Percentiles rank a stretch among this genome's conserved stretches.
phyloP scores from a whole-genome alignment of 2,113 vertebrate genomes.

The Pungitius pungitius region DNA sequence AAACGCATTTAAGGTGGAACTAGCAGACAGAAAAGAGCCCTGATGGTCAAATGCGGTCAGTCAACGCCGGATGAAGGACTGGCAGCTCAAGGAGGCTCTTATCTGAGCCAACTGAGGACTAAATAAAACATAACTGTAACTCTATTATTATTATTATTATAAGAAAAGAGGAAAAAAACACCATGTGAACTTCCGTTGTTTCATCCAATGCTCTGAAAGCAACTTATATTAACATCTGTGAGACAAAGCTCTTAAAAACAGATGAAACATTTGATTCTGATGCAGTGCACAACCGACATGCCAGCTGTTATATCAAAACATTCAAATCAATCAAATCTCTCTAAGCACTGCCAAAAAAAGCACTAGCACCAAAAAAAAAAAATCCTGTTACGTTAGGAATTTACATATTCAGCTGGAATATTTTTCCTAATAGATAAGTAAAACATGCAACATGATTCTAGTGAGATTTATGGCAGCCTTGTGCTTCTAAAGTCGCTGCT shows the following conservation, averaged over 20 bases:
- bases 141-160: not conserved
- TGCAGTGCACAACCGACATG: slow-evolving; percentile 40
- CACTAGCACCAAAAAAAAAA: not conserved
- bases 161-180: not conserved
- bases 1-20: slow-evolving; percentile 97
- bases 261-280: slow-evolving; percentile 47
- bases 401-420: not conserved
- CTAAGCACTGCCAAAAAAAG: slow-evolving; percentile 9
- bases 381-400: slow-evolving; percentile 45
- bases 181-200: not conserved
- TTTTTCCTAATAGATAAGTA: slow-evolving; percentile 76
- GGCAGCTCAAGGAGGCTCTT: slow-evolving; percentile 40
- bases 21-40: slow-evolving; percentile 61
- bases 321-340: slow-evolving; percentile 39
- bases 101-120: slow-evolving; percentile 18
- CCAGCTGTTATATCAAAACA: slow-evolving; percentile 59
- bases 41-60: slow-evolving; percentile 57
- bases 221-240: not conserved
- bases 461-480: slow-evolving; percentile 96
- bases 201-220: not conserved
- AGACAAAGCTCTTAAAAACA: slow-evolving; percentile 29
- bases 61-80: slow-evolving; percentile 51
- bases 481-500: slow-evolving; percentile 93
- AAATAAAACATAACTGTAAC: not conserved
- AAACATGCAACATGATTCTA: slow-evolving; percentile 85